Evolutionary conservation across 1,140 invertebrate species (phyloP), one percentile per base, ranked within the genome.

Genomic region (Apis dorsata): DNA sequence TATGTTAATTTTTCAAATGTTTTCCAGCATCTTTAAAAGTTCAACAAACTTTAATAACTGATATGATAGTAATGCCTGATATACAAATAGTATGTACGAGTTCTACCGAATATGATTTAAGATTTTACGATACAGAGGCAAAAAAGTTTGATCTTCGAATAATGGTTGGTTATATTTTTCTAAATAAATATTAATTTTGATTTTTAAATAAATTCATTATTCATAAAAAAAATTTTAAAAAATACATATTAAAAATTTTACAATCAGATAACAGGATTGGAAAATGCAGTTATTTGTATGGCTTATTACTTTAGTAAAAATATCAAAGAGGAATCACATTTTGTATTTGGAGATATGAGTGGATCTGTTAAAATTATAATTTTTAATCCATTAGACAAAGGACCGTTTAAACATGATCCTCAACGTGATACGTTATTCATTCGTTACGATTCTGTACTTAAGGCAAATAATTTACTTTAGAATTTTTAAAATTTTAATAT

Each of bases 71-170:
- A 78, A 92, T 97, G 89, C 95, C 96, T 0, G 96, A 97, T 91
- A 95, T 97, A 21, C 95, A 95, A 88, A 95, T 97, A 68, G 93
- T 97, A 7, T 96, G 95, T 79, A 95, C 95, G 11, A 95, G 96
- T 77, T 96, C 96, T 4, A 95, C 95, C 7, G 96, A 97, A 91
- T 91, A 95, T 3, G 96, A 96, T 89, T 88, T 97, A 17, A 94
- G 96, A 84, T 97, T 97, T 91, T 97, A 97, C 89, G 96, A 97
- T 87, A 96, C 95, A 19, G 95, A 95, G 1, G 96, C 95, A 11
- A 95, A 95, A 49, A 96, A 96, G 63, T 97, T 97, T 90, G 95
- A 95, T 49, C 90, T 96, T 17, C 94, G 96, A 74, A 94, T 96
- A 75, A 79, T 89, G 79, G 91, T 93, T 51, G 13, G 65, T 74